These are phyloP conservation scores for Pavo muticus DNA, from an alignment of 2,113 vertebrate genomes.

Conservation along the genomic window DNA sequence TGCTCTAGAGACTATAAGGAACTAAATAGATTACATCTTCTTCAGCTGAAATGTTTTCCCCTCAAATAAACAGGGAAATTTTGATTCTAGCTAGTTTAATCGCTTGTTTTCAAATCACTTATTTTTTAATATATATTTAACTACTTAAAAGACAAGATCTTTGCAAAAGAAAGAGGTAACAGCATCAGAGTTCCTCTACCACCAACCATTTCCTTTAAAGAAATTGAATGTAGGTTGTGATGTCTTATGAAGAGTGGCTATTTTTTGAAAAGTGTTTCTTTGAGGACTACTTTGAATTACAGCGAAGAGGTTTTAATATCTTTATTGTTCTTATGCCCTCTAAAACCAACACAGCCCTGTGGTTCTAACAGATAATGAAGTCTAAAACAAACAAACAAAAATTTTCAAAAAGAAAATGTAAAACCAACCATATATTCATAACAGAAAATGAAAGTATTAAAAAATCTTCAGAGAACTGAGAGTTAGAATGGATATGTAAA, in stretches of 20 bases:
- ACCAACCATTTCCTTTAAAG: not conserved
- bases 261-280: constrained; percentile 1
- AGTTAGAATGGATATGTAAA: not conserved
- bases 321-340: not conserved
- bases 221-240: not conserved
- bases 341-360: not conserved
- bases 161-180: not conserved
- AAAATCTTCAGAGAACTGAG: not conserved
- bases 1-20: not conserved
- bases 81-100: not conserved
- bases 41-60: not conserved
- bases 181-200: not conserved
- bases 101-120: not conserved
- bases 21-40: not conserved
- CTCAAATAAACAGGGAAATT: rapidly evolving
- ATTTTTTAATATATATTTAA: not conserved
- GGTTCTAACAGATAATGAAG: not conserved
- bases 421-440: not conserved
- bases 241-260: rapidly evolving
- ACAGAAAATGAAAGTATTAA: not conserved
- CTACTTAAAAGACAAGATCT: not conserved
- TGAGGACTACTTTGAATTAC: not conserved
- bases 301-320: not conserved
- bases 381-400: not conserved
- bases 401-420: not conserved